Conservation (phyloP, 2,797 vertebrate genomes). For the Eutrigla gurnardus region DNA sequence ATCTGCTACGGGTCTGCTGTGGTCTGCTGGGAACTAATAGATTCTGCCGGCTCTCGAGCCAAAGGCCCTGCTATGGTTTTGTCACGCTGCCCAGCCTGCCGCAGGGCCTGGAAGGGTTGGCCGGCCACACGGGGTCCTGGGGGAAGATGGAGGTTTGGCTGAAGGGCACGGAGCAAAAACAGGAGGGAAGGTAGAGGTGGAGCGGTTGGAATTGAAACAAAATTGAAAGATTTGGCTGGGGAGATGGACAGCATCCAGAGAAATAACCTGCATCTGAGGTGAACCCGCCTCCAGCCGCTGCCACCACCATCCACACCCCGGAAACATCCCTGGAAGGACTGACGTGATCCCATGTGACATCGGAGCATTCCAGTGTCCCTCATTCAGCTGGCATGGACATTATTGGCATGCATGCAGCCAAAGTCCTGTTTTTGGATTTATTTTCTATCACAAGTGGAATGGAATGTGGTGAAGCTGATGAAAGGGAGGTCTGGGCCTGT, state of each 20-base stretch:
- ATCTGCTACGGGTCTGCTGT: constrained; percentile 29
- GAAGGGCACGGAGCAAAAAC: constrained; percentile 33
- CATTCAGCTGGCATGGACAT: constrained; percentile 40
- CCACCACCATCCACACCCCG: constrained; percentile 21
- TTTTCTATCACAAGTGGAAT: constrained; percentile 36
- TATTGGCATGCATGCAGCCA: constrained; percentile 10
- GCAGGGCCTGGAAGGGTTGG: constrained; percentile 50
- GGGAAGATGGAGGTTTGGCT: constrained; percentile 53
- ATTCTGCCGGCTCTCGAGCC: constrained; percentile 56
- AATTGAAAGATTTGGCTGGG: background rate
- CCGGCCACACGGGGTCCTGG: constrained; percentile 30
- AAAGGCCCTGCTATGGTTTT: constrained; percentile 54
- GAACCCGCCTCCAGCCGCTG: constrained; percentile 25
- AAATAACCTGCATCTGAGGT: constrained; percentile 33
- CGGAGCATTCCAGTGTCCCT: constrained; percentile 27
- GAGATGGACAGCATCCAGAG: constrained; percentile 37
- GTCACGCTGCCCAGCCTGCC: constrained; percentile 64
- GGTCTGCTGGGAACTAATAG: constrained; percentile 54
- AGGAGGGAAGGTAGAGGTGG: constrained; percentile 28
- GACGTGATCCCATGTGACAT: constrained; percentile 20
- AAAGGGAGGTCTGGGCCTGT: constrained; percentile 16
- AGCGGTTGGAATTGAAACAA: constrained; percentile 28
- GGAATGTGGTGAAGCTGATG: constrained; percentile 30
- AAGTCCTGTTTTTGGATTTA: constrained; percentile 43
- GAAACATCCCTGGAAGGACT: constrained; percentile 13